These are phyloP conservation scores for Uropsilus gracilis DNA, from an alignment of 2,113 vertebrate species.

Conservation along the genomic window DNA sequence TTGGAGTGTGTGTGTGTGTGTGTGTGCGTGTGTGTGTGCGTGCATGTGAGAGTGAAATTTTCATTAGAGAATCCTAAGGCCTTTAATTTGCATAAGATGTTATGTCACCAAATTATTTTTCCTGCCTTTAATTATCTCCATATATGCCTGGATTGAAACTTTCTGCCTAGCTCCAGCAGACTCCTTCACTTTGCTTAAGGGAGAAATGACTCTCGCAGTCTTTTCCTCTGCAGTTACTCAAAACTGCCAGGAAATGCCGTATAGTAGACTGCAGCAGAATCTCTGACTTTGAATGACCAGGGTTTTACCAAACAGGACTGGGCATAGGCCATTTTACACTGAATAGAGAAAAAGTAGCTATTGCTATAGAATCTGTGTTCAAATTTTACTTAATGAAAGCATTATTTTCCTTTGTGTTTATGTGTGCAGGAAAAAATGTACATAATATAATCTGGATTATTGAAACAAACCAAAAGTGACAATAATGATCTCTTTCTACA, in stretches of 20 bases:
- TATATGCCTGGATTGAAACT: conserved; percentile 61
- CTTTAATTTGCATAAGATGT: conserved; percentile 60
- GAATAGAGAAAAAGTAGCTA: conserved; percentile 41
- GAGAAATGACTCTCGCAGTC: conserved; percentile 56
- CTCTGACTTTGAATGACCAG: conserved; percentile 57
- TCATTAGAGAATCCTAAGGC: conserved; percentile 20
- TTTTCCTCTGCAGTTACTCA: conserved; percentile 64
- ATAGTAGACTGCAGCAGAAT: conserved; percentile 57
- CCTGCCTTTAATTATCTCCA: conserved; percentile 79
- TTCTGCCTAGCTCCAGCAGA: conserved; percentile 23
- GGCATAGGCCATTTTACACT: conserved; percentile 42
- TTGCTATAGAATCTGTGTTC: neutral
- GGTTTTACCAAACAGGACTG: conserved; percentile 58
- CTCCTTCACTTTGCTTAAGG: conserved; percentile 58
- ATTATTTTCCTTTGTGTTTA: neutral
- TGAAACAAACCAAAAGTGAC: neutral
- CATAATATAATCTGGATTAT: neutral
- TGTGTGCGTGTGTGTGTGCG: neutral
- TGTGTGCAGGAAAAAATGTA: neutral
- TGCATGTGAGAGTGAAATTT: neutral
- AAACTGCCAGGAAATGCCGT: conserved; percentile 58
- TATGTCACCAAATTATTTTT: conserved; percentile 67
- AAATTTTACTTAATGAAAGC: neutral
- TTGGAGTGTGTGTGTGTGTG: neutral
- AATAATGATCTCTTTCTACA: neutral